A percentile compares a stretch with the other conserved stretches of the same genome.
Evolutionary conservation across 2,113 vertebrate species (phyloP).

Genomic region (Numenius arquata): DNA sequence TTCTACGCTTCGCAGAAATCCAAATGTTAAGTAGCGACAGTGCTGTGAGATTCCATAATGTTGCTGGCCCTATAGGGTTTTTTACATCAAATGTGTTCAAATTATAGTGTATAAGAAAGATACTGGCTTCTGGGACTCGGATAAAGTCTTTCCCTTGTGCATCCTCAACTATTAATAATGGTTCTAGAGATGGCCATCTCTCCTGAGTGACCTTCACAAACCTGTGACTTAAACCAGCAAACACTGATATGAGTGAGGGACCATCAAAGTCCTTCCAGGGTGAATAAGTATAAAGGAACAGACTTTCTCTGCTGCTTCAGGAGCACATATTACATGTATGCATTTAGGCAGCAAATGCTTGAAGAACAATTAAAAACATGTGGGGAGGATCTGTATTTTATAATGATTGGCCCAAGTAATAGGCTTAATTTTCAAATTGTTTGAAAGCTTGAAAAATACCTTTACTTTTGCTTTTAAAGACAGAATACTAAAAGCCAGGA

Average conservation of each 20-base stretch:
- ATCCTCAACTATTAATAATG: not conserved
- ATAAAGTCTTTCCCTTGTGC: not conserved
- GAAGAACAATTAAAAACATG: not conserved
- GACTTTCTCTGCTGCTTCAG: not conserved
- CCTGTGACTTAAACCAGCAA: not conserved
- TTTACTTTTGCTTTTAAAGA: not conserved
- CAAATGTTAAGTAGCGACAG: fast-evolving
- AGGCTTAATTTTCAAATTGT: not conserved
- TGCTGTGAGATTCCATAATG: not conserved
- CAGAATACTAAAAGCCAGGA: not conserved
- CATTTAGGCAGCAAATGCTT: not conserved
- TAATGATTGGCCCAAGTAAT: not conserved
- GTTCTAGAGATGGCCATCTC: not conserved
- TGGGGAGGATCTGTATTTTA: fast-evolving
- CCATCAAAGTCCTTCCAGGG: not conserved
- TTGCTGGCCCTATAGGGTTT: not conserved
- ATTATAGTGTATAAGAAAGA: not conserved
- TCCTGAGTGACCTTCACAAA: not conserved
- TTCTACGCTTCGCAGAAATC: not conserved
- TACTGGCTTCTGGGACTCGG: not conserved
- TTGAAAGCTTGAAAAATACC: not conserved
- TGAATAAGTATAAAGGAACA: not conserved
- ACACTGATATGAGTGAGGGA: not conserved
- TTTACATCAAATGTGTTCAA: not conserved
- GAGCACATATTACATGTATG: not conserved